These are phyloP conservation scores for Lasioglossum albipes DNA, from an alignment of 1,140 invertebrate genomes.

Conservation along the genomic window DNA sequence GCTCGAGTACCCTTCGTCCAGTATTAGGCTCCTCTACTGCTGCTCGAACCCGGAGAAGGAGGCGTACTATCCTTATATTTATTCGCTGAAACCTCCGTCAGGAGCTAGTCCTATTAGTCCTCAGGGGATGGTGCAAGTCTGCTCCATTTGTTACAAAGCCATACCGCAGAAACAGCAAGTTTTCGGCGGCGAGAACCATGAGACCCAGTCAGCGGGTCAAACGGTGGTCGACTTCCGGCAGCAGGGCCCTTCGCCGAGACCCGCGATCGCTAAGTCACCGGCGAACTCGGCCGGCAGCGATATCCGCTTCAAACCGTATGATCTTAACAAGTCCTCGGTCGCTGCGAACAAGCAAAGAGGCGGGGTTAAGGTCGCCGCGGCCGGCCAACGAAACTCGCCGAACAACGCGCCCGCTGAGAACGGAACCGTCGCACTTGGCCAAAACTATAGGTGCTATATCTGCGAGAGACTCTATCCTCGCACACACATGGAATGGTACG, in stretches of 20 bases:
- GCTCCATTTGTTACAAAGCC: constrained; percentile 90
- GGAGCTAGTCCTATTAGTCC: constrained; percentile 92
- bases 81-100: constrained; percentile 86
- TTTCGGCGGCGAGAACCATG: constrained; percentile 82
- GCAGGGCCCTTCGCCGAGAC: constrained; percentile 76
- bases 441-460: constrained; percentile 85
- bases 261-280: constrained; percentile 80
- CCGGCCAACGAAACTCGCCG: constrained; percentile 78
- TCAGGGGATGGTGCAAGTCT: constrained; percentile 91
- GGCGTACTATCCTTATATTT: constrained; percentile 93
- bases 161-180: constrained; percentile 90
- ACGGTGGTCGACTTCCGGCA: constrained; percentile 70
- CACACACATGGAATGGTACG: constrained; percentile 88
- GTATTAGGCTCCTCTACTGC: constrained; percentile 90
- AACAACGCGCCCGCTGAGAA: constrained; percentile 74
- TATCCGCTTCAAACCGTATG: constrained; percentile 87
- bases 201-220: constrained; percentile 75
- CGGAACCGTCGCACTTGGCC: constrained; percentile 72
- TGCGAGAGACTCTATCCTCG: constrained; percentile 86
- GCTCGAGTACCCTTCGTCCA: constrained; percentile 87
- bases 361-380: constrained; percentile 74
- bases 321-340: constrained; percentile 83
- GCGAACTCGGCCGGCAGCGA: constrained; percentile 81
- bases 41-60: constrained; percentile 91
- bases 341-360: constrained; percentile 78